phyloP scores from a whole-genome alignment of 2,113 vertebrate species.

The Zosterops lateralis region DNA sequence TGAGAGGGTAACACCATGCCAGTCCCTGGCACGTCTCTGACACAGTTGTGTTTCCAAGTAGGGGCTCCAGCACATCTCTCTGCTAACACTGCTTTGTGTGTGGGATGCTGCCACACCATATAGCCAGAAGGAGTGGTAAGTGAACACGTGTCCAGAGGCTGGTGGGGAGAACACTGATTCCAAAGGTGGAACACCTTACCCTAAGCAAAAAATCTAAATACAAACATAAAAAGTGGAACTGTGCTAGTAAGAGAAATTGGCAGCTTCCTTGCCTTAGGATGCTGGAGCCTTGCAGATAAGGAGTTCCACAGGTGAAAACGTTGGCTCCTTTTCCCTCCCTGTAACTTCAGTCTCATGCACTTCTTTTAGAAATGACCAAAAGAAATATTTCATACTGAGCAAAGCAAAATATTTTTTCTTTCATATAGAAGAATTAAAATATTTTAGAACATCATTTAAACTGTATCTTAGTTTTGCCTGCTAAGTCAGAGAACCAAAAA shows the following conservation, averaged over 20 bases:
- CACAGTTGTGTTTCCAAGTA: neutral
- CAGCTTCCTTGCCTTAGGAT: neutral
- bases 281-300: neutral
- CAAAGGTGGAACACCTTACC: neutral
- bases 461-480: neutral
- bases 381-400: neutral
- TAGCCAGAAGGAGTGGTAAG: neutral
- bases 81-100: neutral
- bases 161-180: neutral
- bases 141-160: neutral
- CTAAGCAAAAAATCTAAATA: neutral
- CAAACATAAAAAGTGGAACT: neutral
- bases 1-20: neutral
- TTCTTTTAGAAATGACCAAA: neutral
- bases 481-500: neutral
- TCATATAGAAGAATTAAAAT: neutral
- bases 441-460: neutral
- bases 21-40: neutral
- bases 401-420: neutral
- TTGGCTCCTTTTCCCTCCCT: neutral
- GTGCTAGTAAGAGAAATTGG: neutral
- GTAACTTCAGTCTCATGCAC: neutral
- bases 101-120: neutral
- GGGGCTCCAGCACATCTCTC: neutral
- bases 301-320: neutral